phyloP scores from a whole-genome alignment of 2,797 vertebrate genomes.

The Pseudomugil tenellus region DNA sequence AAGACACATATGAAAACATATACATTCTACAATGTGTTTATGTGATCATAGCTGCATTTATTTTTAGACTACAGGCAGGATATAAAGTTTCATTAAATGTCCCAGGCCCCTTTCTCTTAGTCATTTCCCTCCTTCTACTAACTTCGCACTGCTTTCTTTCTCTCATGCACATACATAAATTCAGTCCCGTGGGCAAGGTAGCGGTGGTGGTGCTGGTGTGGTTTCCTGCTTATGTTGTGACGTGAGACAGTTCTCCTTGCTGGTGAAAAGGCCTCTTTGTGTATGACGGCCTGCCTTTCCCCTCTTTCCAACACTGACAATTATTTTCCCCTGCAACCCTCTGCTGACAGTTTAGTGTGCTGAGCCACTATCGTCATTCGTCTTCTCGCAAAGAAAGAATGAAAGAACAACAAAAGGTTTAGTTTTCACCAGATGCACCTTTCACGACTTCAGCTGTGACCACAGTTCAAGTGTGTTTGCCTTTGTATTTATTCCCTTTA shows the following conservation, averaged over 20 bases:
- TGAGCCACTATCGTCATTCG: constrained; percentile 52
- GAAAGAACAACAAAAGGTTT: constrained; percentile 38
- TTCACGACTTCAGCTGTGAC: background rate
- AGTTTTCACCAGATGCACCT: constrained; percentile 55
- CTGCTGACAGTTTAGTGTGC: constrained; percentile 60
- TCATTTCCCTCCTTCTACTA: constrained; percentile 4
- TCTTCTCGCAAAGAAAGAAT: constrained; percentile 14
- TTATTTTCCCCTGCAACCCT: constrained; percentile 68
- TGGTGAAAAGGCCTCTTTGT: constrained; percentile 77
- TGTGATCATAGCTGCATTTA: constrained; percentile 68
- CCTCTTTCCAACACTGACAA: constrained; percentile 64
- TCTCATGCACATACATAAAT: constrained; percentile 14
- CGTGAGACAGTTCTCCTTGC: constrained; percentile 64
- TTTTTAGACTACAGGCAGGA: constrained; percentile 80
- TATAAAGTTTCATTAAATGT: constrained; percentile 78
- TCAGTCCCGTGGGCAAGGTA: constrained; percentile 54
- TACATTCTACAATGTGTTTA: constrained; percentile 58
- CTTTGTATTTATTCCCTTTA: constrained; percentile 2
- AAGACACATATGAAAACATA: constrained; percentile 11
- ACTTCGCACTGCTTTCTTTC: constrained; percentile 18
- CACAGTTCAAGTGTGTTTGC: background rate
- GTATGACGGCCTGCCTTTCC: constrained; percentile 46
- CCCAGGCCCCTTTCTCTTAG: constrained; percentile 46
- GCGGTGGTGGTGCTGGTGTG: constrained; percentile 61
- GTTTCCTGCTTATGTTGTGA: constrained; percentile 82